Percentiles rank a stretch among this genome's conserved stretches.
Evolutionary conservation across 2,888 invertebrate species (phyloP).

Genomic region (Petrolisthes cinctipes): DNA sequence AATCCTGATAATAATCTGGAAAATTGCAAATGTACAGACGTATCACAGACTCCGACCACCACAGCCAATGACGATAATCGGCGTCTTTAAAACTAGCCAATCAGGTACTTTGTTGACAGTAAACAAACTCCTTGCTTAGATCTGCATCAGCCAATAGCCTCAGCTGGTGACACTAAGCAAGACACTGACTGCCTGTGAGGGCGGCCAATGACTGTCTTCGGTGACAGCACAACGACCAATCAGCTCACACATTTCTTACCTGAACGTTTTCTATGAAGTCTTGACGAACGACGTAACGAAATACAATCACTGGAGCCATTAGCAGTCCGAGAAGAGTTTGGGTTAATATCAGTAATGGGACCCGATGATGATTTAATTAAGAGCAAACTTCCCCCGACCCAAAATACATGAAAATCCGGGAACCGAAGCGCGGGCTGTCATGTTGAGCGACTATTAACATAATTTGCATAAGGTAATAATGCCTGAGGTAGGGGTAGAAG

Average conservation of each 20-base stretch:
- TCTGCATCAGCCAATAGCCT: constrained; percentile 41
- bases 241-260: constrained; percentile 40
- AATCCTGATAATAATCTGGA: constrained; percentile 40
- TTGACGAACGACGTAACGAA: neutral
- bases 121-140: constrained; percentile 39
- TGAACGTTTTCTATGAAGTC: constrained; percentile 43
- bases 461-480: constrained; percentile 41
- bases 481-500: neutral
- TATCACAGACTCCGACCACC: constrained; percentile 3
- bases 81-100: constrained; percentile 26
- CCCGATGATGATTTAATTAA: neutral
- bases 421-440: constrained; percentile 14
- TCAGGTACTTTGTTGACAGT: constrained; percentile 31
- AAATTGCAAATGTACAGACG: constrained; percentile 26
- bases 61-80: constrained; percentile 21
- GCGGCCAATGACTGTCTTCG: constrained; percentile 34
- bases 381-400: neutral
- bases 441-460: constrained; percentile 40
- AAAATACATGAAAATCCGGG: constrained; percentile 3
- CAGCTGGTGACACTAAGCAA: constrained; percentile 49
- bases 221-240: constrained; percentile 47
- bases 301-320: neutral
- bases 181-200: constrained; percentile 22
- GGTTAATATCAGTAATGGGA: neutral
- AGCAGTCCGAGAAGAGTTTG: neutral